Evolutionary conservation across 2,797 vertebrate species (phyloP).

Genomic region (Rhinichthys osculus): DNA sequence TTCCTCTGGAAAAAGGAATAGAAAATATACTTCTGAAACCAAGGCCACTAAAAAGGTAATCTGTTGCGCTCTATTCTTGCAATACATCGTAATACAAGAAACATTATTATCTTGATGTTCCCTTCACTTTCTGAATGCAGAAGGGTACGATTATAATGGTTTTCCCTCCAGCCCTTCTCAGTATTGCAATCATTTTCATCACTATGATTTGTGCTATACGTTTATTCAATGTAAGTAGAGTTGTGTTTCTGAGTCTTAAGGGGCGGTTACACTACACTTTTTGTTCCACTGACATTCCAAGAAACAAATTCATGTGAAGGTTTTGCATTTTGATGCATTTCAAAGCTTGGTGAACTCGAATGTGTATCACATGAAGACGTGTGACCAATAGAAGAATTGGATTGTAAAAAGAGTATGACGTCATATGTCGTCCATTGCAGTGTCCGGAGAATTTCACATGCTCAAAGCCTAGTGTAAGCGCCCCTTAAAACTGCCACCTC

Average conservation of each 20-base stretch:
- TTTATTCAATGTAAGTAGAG: not conserved
- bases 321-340: not conserved
- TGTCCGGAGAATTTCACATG: not conserved
- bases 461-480: not conserved
- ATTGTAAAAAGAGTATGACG: not conserved
- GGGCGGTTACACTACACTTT: not conserved
- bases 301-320: not conserved
- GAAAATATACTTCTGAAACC: not conserved
- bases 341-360: not conserved
- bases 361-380: not conserved
- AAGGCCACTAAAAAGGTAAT: not conserved
- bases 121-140: conserved; percentile 2
- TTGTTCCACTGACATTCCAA: not conserved
- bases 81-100: not conserved
- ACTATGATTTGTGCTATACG: not conserved
- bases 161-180: not conserved
- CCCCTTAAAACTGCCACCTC: not conserved
- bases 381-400: not conserved
- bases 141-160: not conserved
- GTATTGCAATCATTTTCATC: not conserved
- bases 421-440: not conserved
- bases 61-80: not conserved
- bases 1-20: not conserved
- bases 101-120: not conserved
- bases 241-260: not conserved